Base-by-base conservation (phyloP, 2,113 vertebrate species). In the Gymnorhina tibicen region DNA sequence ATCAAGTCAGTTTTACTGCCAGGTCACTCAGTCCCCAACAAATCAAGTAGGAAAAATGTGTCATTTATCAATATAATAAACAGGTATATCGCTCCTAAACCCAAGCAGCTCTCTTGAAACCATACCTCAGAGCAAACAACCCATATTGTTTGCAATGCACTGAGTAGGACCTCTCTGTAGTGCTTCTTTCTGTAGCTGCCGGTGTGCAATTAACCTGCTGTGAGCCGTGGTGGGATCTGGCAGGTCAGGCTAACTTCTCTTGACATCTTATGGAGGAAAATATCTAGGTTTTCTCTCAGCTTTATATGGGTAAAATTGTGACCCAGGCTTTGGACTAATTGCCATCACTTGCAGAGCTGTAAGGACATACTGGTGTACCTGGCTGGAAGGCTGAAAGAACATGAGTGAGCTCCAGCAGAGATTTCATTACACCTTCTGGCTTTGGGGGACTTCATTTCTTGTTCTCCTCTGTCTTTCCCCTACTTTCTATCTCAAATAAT, bases 1-100 rank as follows among this genome's bases (percentile, higher is more conserved):
- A 97, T 97, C 96, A 97, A 97, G 94, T 93, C 91, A 73, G 85
- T 82, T 97, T 97, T 91, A 95, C 73, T 95, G 93, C 89, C 95
- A 94, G 97, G 97, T 97, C 96, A 96, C 96, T 97, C 95, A 67
- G 93, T 74, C 77, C 9, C 67, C 27, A 73, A 75, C 91, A 97
- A 95, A 93, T 97, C 95, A 94, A 96, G 85, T 49, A 76, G 80
- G 75, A 62, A 97, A 93, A 95, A 81, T 7, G 81, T 81, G 80
- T 87, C 84, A 97, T 97, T 97, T 96, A 95, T 98, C 97, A 96
- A 85, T 67, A 85, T 95, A 96, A 97, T 91, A 96, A 97, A 96
- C 96, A 97, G 86, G 85, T 81, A 56, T 89, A 89, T 77, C 10
- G 35, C 86, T 95, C 80, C 95, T 97, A 93, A 96, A 95, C 85